These are phyloP conservation scores for Luscinia megarhynchos DNA, from an alignment of 2,797 vertebrate species.

Conservation along the genomic window DNA sequence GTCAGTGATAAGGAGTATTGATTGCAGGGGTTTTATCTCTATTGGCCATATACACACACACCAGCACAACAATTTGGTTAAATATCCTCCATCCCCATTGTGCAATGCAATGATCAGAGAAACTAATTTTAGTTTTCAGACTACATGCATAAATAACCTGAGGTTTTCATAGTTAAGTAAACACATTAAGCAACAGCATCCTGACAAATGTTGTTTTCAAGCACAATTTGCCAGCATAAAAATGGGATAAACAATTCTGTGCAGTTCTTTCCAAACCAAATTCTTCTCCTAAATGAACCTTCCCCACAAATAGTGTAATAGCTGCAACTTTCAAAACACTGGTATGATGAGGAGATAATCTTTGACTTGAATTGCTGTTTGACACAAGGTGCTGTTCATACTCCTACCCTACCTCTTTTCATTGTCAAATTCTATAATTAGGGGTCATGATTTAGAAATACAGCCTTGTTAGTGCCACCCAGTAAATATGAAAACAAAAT, in stretches of 20 bases:
- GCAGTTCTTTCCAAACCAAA: constrained; percentile 7
- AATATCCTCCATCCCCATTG: not conserved
- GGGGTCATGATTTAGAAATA: not conserved
- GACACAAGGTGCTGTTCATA: not conserved
- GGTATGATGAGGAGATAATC: not conserved
- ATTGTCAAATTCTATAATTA: not conserved
- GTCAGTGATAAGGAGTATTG: not conserved
- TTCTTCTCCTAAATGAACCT: not conserved
- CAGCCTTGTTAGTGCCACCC: not conserved
- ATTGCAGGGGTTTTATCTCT: not conserved
- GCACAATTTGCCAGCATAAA: not conserved
- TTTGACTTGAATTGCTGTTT: not conserved
- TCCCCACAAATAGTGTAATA: not conserved
- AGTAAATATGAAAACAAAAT: not conserved
- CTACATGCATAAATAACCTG: constrained; percentile 4
- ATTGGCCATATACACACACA: not conserved
- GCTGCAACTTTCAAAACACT: not conserved
- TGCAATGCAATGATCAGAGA: not conserved
- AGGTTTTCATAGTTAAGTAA: constrained; percentile 23
- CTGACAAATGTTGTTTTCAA: constrained; percentile 22
- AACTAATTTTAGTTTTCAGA: constrained; percentile 2
- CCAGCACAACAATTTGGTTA: not conserved
- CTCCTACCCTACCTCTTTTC: not conserved
- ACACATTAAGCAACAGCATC: constrained; percentile 20
- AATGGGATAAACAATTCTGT: not conserved